Evolutionary conservation across 2,113 vertebrate species (phyloP).

Genomic region (Gobiocypris rarus): DNA sequence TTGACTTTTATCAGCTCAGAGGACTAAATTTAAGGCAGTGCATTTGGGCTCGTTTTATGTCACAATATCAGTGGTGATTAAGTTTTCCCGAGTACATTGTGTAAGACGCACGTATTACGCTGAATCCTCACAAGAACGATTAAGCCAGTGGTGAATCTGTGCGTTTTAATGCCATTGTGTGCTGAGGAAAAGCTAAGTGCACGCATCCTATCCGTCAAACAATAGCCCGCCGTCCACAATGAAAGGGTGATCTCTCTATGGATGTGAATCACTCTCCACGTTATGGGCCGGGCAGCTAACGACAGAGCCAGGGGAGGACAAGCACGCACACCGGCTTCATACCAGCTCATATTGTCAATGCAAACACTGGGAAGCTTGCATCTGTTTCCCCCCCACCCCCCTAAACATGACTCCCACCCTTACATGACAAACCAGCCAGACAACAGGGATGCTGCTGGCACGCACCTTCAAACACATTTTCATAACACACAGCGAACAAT

Average conservation of each 20-base stretch:
- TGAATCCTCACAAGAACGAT: slow-evolving; percentile 71
- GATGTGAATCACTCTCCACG: slow-evolving; percentile 77
- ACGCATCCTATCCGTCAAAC: slow-evolving; percentile 69
- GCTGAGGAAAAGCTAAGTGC: slow-evolving; percentile 61
- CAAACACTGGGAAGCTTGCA: slow-evolving; percentile 76
- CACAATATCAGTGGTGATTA: slow-evolving; percentile 17
- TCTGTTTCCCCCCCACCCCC: slow-evolving; percentile 81
- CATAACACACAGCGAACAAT: neutral
- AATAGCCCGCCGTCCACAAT: slow-evolving; percentile 64
- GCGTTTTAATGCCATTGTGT: slow-evolving; percentile 73
- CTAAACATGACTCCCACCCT: slow-evolving; percentile 70
- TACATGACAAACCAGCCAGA: slow-evolving; percentile 65
- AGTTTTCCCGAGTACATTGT: slow-evolving; percentile 5
- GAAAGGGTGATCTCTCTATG: slow-evolving; percentile 57
- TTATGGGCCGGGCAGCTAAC: slow-evolving; percentile 76
- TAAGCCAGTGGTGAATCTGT: slow-evolving; percentile 64
- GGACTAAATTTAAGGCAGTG: slow-evolving; percentile 64
- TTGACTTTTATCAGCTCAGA: slow-evolving; percentile 68
- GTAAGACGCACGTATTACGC: slow-evolving; percentile 56
- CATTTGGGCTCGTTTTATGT: neutral
- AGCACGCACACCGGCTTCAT: slow-evolving; percentile 63
- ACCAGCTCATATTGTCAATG: slow-evolving; percentile 18
- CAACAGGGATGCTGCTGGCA: slow-evolving; percentile 38
- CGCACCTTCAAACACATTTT: slow-evolving; percentile 18
- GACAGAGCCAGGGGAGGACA: slow-evolving; percentile 76